Evolutionary conservation across 2,888 invertebrate species (phyloP).

Genomic region (Acrobasis repandana): DNA sequence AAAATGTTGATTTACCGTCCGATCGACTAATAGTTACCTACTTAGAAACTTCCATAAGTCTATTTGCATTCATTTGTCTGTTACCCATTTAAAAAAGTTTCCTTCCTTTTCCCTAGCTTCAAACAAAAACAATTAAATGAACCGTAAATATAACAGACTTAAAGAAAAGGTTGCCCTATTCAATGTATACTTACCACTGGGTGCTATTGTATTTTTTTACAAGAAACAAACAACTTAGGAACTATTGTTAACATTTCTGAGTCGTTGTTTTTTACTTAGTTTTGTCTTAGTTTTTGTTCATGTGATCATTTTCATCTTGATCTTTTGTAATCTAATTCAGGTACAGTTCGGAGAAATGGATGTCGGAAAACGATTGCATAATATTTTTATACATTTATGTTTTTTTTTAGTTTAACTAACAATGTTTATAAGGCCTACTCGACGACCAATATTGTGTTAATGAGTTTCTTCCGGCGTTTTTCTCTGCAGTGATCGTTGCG

Average conservation of each 20-base stretch:
- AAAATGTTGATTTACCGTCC: too few relatives aligned
- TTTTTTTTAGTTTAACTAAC: not conserved
- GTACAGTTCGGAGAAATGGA: not conserved
- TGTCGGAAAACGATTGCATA: too few relatives aligned
- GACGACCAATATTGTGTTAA: too few relatives aligned
- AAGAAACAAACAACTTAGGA: not conserved
- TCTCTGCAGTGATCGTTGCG: too few relatives aligned
- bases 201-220: slow-evolving; percentile 10
- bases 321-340: not conserved
- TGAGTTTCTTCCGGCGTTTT: too few relatives aligned
- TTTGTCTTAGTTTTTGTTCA: slow-evolving; percentile 1
- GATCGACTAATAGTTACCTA: not conserved
- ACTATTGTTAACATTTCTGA: not conserved
- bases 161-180: not conserved
- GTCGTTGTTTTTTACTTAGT: not conserved
- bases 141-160: slow-evolving; percentile 1
- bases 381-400: not conserved
- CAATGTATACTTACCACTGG: not conserved
- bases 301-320: not conserved
- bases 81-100: not conserved
- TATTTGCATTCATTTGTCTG: not conserved
- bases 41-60: not conserved
- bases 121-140: slow-evolving; percentile 2
- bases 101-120: slow-evolving; percentile 14
- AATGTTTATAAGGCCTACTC: too few relatives aligned